Evolutionary conservation across 2,888 invertebrate genomes (phyloP), one percentile per base, ranked within the genome.

Genomic region (Thumatha senex): DNA sequence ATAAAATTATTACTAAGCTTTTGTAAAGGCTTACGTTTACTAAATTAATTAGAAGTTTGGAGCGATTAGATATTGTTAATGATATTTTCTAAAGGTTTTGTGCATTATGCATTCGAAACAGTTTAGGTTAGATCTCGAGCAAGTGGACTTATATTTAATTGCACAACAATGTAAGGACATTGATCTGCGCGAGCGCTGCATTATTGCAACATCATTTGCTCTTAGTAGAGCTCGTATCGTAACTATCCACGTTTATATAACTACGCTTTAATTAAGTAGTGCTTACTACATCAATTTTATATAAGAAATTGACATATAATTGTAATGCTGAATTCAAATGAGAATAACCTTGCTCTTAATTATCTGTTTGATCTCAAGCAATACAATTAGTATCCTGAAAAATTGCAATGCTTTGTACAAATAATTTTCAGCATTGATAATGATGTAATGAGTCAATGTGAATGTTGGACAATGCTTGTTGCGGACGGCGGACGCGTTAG

Each of bases 101-200:
- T 24, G 5, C 2, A 24, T 24, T 4, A 2, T 24, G 18, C 18
- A 24, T 24, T 2, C 18, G 62, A 56, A 65, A 63, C 48, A 57
- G 63, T 58, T 60, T 43, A 56, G 52, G 64, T 54, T 56, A 61
- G 58, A 59, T 55, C 54, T 54, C 53, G 67, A 63, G 61, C 68
- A 68, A 68, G 64, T 75, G 63, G 63, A 67, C 68, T 58, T 58
- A 69, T 66, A 64, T 65, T 58, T 59, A 61, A 67, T 73, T 73
- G 60, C 66, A 64, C 71, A 70, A 73, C 61, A 66, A 63, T 58
- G 60, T 66, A 51, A 63, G 58, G 54, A 59, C 51, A 56, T 56
- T 53, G 56, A 56, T 60, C 54, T 58, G 54, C 57, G 58, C 61
- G 38, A 56, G 55, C 57, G 57, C 59, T 53, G 56, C 12, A 53